Percentiles rank a stretch among this genome's conserved stretches.
Evolutionary conservation across 2,113 vertebrate species (phyloP).

Genomic region (Python bivittatus): DNA sequence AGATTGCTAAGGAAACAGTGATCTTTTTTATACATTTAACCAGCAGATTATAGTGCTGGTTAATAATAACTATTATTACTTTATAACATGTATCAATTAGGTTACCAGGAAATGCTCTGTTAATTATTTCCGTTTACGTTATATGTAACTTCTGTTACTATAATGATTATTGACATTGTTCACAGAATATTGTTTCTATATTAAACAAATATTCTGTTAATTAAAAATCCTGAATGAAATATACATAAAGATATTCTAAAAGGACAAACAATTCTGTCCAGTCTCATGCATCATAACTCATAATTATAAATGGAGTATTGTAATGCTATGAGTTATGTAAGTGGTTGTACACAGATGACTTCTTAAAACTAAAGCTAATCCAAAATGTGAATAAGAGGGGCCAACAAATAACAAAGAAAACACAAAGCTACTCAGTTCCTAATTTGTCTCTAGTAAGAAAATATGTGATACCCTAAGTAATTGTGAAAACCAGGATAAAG

Average conservation of each 20-base stretch:
- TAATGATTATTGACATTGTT: neutral
- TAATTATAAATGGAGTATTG: neutral
- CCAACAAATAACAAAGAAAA: neutral
- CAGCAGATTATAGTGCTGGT: neutral
- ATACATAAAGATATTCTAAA: neutral
- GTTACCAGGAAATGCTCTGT: neutral
- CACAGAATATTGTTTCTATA: neutral
- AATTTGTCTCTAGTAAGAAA: neutral
- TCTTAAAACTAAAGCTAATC: slow-evolving; percentile 20
- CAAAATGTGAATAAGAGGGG: slow-evolving; percentile 19
- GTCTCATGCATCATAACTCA: neutral
- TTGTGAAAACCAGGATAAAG: neutral
- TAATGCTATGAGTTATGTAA: neutral
- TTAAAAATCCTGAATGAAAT: neutral
- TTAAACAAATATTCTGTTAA: neutral
- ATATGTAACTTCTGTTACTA: neutral
- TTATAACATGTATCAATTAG: neutral
- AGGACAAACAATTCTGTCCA: neutral
- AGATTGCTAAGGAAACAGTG: neutral
- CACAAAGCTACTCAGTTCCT: neutral
- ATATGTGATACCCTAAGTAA: neutral
- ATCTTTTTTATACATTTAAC: neutral
- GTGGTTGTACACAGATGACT: slow-evolving; percentile 3
- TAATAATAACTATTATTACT: neutral
- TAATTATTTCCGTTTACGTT: neutral